phyloP scores from a whole-genome alignment of 2,888 invertebrate species.

The Dicranocentrus wangi region DNA sequence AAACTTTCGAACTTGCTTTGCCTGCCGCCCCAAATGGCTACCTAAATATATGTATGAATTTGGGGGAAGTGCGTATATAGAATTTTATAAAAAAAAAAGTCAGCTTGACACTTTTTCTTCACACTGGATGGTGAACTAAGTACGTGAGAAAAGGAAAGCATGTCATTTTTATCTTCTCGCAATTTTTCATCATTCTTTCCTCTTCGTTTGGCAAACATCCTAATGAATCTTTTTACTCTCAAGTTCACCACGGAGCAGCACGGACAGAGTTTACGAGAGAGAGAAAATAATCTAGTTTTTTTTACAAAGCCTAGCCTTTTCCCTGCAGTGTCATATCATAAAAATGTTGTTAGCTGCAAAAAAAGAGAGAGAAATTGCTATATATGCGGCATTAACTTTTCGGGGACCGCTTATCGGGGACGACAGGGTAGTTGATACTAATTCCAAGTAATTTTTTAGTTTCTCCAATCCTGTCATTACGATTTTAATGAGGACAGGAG shows the following conservation, averaged over 20 bases:
- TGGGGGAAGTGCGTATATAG: background rate
- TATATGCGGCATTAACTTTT: background rate
- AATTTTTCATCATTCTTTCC: slow-evolving; percentile 65
- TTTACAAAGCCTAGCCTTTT: no score
- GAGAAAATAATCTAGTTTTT: no score
- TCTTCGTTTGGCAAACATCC: slow-evolving; percentile 58
- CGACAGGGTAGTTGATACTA: slow-evolving; percentile 57
- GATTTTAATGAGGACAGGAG: slow-evolving; percentile 70
- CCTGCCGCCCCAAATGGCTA: background rate
- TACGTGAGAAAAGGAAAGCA: slow-evolving; percentile 43
- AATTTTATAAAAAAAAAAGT: slow-evolving; percentile 5
- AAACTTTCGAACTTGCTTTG: no score
- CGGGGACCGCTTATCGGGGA: slow-evolving; percentile 47
- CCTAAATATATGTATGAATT: background rate
- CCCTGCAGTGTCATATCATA: no score
- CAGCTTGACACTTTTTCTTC: slow-evolving; percentile 36
- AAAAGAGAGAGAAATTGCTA: slow-evolving; percentile 6
- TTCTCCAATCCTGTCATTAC: slow-evolving; percentile 67
- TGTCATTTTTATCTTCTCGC: slow-evolving; percentile 61
- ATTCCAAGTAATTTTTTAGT: slow-evolving; percentile 66
- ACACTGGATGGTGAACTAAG: background rate
- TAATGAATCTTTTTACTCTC: slow-evolving; percentile 48
- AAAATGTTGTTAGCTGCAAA: no score
- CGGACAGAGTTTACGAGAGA: background rate
- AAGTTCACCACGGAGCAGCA: background rate